A percentile compares a stretch with the other conserved stretches of the same genome.
Conservation (phyloP, 35 echinoderm and acorn worm genomes). For the Strongylocentrotus purpuratus region DNA sequence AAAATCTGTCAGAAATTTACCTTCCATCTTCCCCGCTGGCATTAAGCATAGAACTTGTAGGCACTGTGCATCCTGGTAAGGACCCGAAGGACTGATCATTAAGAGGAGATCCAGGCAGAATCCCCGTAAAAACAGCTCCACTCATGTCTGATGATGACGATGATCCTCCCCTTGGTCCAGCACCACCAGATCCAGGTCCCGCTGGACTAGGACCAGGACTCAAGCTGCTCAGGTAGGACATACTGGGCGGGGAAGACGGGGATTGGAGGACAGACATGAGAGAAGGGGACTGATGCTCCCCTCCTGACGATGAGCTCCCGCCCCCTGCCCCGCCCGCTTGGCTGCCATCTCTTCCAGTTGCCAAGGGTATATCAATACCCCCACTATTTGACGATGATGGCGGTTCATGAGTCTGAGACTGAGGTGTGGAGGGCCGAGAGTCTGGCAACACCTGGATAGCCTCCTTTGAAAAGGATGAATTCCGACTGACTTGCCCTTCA, state of each 20-base stretch:
- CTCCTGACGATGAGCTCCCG: slow-evolving; percentile 21
- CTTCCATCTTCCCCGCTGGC: slow-evolving; percentile 18
- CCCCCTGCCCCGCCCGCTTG: neutral
- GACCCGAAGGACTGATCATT: neutral
- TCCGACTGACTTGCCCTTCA: neutral
- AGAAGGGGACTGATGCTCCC: neutral
- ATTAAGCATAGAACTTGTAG: neutral
- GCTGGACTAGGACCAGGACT: neutral
- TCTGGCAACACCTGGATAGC: neutral
- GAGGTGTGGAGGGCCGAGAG: neutral
- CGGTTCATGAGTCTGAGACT: neutral
- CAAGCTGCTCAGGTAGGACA: neutral
- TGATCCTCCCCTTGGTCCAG: neutral
- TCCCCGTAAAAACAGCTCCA: neutral
- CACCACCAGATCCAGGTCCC: neutral
- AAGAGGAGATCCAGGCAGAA: neutral
- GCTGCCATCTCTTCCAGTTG: neutral
- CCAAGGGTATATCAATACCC: neutral
- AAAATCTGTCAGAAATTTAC: no score
- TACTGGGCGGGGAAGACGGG: neutral
- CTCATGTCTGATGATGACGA: slow-evolving; percentile 15
- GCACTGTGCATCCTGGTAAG: neutral
- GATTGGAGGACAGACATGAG: neutral
- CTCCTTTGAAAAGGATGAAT: neutral
- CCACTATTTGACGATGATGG: neutral